These are phyloP conservation scores for Apostichopus californicus DNA, from an alignment of 35 echinoderm and acorn worm genomes.

Conservation along the genomic window DNA sequence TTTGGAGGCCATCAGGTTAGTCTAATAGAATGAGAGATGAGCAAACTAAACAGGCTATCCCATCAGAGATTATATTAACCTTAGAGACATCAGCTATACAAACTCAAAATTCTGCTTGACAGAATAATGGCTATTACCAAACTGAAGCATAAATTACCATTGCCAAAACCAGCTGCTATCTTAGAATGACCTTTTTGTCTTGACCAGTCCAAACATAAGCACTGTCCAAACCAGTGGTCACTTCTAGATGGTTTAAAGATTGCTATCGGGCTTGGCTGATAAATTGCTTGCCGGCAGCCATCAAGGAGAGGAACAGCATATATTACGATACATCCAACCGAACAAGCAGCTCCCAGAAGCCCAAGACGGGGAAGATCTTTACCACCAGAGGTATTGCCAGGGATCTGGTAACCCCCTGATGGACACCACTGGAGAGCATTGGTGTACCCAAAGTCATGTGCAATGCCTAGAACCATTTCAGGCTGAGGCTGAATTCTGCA, in stretches of 20 bases:
- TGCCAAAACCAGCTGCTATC: constrained; percentile 13
- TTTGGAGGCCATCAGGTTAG: too few relatives aligned
- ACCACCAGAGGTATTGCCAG: too few relatives aligned
- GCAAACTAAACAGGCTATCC: too few relatives aligned
- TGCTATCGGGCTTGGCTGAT: not conserved
- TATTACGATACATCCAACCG: not conserved
- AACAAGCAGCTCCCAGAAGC: not conserved
- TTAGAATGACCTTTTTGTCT: constrained; percentile 9
- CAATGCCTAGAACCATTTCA: constrained; percentile 12
- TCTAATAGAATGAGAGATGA: too few relatives aligned
- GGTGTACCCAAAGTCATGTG: constrained; percentile 12
- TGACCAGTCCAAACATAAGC: constrained; percentile 36
- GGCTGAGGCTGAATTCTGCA: not conserved
- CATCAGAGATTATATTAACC: too few relatives aligned
- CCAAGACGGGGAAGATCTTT: not conserved
- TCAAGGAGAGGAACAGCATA: constrained; percentile 18
- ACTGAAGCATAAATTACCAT: not conserved
- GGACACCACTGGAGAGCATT: constrained; percentile 33
- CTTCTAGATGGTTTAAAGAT: constrained; percentile 23
- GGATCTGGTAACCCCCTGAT: constrained; percentile 11
- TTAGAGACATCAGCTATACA: too few relatives aligned
- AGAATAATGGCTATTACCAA: too few relatives aligned
- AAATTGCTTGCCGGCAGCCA: not conserved
- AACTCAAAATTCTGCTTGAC: too few relatives aligned
- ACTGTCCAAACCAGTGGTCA: constrained; percentile 28